Conservation (phyloP, 2,888 invertebrate species). For the Acronicta psi region DNA sequence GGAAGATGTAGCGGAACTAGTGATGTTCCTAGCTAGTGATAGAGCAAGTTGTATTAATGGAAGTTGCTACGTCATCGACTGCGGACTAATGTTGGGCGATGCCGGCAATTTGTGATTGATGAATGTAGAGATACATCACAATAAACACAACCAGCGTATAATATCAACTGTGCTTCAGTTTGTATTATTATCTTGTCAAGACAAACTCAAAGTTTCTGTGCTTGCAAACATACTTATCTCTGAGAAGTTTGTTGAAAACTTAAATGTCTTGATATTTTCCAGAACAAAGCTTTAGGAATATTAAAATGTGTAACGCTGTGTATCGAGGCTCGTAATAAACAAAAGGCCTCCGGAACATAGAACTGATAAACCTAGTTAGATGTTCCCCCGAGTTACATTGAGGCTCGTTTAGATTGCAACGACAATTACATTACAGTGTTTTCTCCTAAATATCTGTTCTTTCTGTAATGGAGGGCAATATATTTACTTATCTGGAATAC, state of each 20-base stretch:
- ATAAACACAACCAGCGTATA: conserved; percentile 22
- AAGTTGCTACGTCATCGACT: conserved; percentile 71
- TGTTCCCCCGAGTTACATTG: conserved; percentile 69
- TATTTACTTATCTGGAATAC: conserved; percentile 80
- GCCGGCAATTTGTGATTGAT: conserved; percentile 60
- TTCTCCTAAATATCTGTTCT: conserved; percentile 74
- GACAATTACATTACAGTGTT: conserved; percentile 72
- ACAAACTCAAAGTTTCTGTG: conserved; percentile 54
- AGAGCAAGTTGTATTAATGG: conserved; percentile 75
- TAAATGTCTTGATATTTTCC: conserved; percentile 66
- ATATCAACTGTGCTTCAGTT: conserved; percentile 24
- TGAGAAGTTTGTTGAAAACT: conserved; percentile 72
- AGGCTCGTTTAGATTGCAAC: conserved; percentile 76
- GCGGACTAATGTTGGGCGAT: conserved; percentile 72
- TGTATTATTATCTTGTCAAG: conserved; percentile 31
- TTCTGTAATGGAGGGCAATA: conserved; percentile 78
- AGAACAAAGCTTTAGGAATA: conserved; percentile 75
- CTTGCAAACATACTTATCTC: conserved; percentile 60
- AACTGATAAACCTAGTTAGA: conserved; percentile 75
- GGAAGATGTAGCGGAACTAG: conserved; percentile 75
- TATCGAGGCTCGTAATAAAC: conserved; percentile 69
- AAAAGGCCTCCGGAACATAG: conserved; percentile 69
- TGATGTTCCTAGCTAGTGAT: conserved; percentile 75
- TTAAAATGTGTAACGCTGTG: conserved; percentile 76
- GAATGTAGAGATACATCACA: conserved; percentile 40